Evolutionary conservation across 2,113 vertebrate species (phyloP).

Genomic region (Bufo bufo): DNA sequence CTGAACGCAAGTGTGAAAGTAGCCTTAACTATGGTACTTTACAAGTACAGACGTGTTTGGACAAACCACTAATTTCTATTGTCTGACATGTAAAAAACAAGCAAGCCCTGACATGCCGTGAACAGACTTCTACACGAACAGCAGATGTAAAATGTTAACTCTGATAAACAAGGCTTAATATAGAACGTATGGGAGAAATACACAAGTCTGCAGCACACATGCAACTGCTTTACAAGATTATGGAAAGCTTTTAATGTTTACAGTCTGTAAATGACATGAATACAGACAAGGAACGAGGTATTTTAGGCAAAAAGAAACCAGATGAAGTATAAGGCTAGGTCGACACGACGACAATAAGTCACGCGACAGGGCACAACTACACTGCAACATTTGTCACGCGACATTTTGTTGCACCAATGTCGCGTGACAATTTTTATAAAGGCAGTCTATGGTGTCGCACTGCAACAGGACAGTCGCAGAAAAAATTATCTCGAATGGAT

Average conservation of each 20-base stretch:
- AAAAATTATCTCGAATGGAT: no score
- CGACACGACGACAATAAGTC: no score
- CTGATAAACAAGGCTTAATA: not conserved
- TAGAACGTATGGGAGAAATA: not conserved
- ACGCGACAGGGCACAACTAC: no score
- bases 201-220: not conserved
- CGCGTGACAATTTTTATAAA: no score
- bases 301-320: no score
- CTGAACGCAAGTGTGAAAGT: no score
- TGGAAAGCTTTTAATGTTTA: not conserved
- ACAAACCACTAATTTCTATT: not conserved
- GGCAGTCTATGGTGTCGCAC: no score
- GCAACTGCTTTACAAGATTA: not conserved
- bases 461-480: no score
- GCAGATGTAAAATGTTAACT: not conserved
- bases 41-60: not conserved
- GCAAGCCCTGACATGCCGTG: not conserved
- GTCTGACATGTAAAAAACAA: not conserved
- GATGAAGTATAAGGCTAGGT: no score
- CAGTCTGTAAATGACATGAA: not conserved
- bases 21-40: no score
- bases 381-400: no score
- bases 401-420: no score
- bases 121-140: not conserved
- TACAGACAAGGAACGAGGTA: not conserved